Evolutionary conservation across 2,797 vertebrate species (phyloP).

Genomic region (Esox lucius): DNA sequence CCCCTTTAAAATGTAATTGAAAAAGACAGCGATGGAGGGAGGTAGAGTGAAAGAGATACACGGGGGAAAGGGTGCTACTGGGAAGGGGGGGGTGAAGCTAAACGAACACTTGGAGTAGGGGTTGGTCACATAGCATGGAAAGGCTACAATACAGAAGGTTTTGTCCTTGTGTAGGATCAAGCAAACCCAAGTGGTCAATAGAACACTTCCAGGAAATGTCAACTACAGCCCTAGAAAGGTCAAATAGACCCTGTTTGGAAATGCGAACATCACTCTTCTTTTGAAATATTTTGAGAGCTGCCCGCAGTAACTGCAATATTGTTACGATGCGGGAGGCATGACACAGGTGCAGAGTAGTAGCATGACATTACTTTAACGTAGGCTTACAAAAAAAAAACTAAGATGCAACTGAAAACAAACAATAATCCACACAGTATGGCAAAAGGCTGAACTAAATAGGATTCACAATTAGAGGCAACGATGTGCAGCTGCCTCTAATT

Average conservation of each 20-base stretch:
- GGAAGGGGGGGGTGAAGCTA: not conserved
- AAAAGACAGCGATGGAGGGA: not conserved
- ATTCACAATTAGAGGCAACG: too few species aligned
- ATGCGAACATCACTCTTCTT: not conserved
- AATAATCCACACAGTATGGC: too few species aligned
- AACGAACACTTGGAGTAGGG: not conserved
- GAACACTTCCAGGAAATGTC: not conserved
- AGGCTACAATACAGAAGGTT: not conserved
- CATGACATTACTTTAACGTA: too few species aligned
- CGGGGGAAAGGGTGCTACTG: not conserved
- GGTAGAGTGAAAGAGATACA: not conserved
- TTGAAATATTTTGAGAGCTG: not conserved
- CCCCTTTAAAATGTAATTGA: too few species aligned
- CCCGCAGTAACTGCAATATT: too few species aligned
- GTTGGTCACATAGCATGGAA: not conserved
- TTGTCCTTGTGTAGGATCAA: conserved; percentile 3
- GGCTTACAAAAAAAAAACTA: too few species aligned
- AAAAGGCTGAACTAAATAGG: too few species aligned
- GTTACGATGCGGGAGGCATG: too few species aligned
- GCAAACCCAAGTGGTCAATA: not conserved
- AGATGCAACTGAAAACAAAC: too few species aligned
- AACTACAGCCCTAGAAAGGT: not conserved
- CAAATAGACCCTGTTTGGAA: not conserved
- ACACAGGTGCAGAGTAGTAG: too few species aligned
- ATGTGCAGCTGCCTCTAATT: too few species aligned